phyloP scores from a whole-genome alignment of 2,797 vertebrate species.

The Danio kyathit region DNA sequence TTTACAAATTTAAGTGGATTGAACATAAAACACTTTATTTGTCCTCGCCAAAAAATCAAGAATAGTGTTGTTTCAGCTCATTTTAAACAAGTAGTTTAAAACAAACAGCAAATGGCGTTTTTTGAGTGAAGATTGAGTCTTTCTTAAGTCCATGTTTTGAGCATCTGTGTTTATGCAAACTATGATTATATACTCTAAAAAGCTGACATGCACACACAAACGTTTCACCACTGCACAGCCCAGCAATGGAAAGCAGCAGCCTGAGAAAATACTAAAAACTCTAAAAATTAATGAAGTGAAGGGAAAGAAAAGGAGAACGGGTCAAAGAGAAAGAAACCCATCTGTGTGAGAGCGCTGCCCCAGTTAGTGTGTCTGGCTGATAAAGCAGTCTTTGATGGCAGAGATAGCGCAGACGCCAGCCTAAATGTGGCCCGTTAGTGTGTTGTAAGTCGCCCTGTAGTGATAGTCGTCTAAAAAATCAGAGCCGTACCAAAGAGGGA shows the following conservation, averaged over 20 bases:
- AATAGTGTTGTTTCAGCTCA: too few relatives aligned
- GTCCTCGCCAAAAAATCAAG: too few relatives aligned
- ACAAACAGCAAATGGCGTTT: too few relatives aligned
- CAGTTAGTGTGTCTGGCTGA: slow-evolving; percentile 78
- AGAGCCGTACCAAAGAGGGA: slow-evolving; percentile 62
- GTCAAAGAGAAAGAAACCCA: slow-evolving; percentile 78
- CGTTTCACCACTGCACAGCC: background rate
- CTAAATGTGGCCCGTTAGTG: slow-evolving; percentile 76
- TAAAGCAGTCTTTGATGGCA: slow-evolving; percentile 83
- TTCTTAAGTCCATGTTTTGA: too few relatives aligned
- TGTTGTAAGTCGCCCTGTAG: slow-evolving; percentile 74
- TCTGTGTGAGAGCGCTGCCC: slow-evolving; percentile 79
- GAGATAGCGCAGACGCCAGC: slow-evolving; percentile 84
- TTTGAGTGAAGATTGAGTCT: too few relatives aligned
- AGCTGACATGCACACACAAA: too few relatives aligned
- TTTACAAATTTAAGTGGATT: too few relatives aligned
- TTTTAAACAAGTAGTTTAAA: too few relatives aligned
- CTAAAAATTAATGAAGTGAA: slow-evolving; percentile 24
- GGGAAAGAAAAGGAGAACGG: slow-evolving; percentile 55
- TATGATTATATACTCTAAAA: too few relatives aligned
- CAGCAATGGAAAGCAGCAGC: slow-evolving; percentile 7
- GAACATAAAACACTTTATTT: too few relatives aligned
- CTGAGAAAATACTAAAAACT: slow-evolving; percentile 26
- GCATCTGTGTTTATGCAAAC: too few relatives aligned
- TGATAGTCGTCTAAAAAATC: slow-evolving; percentile 79